These are phyloP conservation scores for Eutrigla gurnardus DNA, from an alignment of 2,797 vertebrate species.

Conservation along the genomic window DNA sequence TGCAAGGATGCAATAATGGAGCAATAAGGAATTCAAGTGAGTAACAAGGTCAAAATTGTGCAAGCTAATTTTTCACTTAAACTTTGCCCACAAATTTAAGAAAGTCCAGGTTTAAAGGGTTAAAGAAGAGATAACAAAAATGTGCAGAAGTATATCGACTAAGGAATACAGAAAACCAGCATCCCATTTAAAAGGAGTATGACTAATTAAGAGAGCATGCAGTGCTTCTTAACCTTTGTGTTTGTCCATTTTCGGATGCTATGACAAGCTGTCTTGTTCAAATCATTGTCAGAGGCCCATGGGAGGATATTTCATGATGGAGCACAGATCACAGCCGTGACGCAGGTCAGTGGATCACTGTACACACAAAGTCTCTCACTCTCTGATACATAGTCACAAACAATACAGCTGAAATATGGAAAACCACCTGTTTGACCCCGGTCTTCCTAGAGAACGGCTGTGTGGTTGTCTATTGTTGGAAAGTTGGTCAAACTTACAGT, in stretches of 20 bases:
- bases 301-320: constrained; percentile 41
- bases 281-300: constrained; percentile 17
- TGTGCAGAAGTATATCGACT: background rate
- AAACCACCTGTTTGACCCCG: constrained; percentile 16
- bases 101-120: background rate
- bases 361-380: constrained; percentile 25
- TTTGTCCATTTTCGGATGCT: constrained; percentile 6
- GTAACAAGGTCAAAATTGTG: background rate
- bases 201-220: background rate
- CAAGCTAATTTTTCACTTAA: background rate
- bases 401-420: constrained; percentile 37
- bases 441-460: constrained; percentile 23
- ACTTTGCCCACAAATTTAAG: background rate
- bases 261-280: constrained; percentile 3
- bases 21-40: background rate
- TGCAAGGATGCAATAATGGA: background rate
- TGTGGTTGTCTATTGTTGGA: constrained; percentile 17
- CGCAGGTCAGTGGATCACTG: constrained; percentile 46
- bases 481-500: background rate
- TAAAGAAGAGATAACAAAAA: background rate
- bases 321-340: constrained; percentile 15
- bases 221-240: background rate
- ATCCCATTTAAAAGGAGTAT: background rate
- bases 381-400: constrained; percentile 38
- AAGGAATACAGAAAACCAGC: background rate